Evolutionary conservation across 2,888 invertebrate species (phyloP).

Genomic region (Torymus aiolomorphi): DNA sequence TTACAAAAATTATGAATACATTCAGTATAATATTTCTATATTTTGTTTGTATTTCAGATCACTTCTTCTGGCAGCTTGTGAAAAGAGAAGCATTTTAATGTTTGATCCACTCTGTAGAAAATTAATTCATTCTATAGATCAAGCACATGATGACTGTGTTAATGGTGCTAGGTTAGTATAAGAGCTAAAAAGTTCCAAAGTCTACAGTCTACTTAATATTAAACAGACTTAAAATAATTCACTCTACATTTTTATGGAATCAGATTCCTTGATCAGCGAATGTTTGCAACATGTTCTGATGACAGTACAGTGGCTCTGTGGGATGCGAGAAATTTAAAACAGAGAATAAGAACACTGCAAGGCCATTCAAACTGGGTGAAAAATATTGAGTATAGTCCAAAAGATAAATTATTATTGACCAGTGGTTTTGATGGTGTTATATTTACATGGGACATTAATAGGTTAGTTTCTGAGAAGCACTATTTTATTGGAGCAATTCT

Average conservation of each 20-base stretch:
- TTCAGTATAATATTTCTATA: too few species aligned
- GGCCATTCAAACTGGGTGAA: constrained; percentile 97
- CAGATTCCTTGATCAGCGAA: constrained; percentile 90
- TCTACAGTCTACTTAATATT: too few species aligned
- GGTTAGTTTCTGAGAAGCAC: constrained; percentile 74
- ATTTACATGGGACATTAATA: constrained; percentile 95
- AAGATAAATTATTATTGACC: constrained; percentile 89
- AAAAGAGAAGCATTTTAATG: constrained; percentile 89
- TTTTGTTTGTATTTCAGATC: constrained; percentile 78
- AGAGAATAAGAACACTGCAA: constrained; percentile 84
- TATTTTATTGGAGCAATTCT: not conserved
- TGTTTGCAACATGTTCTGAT: constrained; percentile 96
- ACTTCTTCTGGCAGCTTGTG: constrained; percentile 92
- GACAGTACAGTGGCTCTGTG: constrained; percentile 94
- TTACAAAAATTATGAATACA: too few species aligned
- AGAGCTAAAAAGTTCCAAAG: not conserved
- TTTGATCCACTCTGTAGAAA: constrained; percentile 91
- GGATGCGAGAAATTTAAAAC: constrained; percentile 91
- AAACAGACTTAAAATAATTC: too few species aligned
- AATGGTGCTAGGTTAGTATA: constrained; percentile 91
- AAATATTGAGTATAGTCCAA: constrained; percentile 93
- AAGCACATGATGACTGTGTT: constrained; percentile 93
- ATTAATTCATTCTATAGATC: constrained; percentile 84
- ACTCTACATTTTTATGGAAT: not conserved
- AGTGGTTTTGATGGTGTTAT: constrained; percentile 96